Evolutionary conservation across 92 coral and sea anemone species (phyloP), one percentile per base, ranked within the genome.

Genomic region (Siderastrea radians): DNA sequence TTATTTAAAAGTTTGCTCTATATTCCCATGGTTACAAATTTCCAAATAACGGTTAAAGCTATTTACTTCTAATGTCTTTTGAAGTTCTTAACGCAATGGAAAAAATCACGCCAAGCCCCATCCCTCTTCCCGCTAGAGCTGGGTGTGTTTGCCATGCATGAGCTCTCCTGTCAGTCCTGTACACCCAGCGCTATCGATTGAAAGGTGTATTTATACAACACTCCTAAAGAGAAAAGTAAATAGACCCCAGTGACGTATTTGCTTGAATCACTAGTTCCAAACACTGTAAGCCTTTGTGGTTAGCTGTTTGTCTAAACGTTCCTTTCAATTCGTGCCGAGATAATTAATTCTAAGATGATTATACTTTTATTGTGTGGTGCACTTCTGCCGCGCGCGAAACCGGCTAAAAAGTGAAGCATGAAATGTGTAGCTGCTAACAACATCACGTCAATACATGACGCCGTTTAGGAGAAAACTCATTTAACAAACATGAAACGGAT

Each of bases 181-280:
- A 85, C 67, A 70, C 78, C 83, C 79, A 79, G 74, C 81, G 78
- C 80, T 85, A 68, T 85, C 79, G 86, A 68, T 90, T 79, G 72
- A 79, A 88, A 91, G 83, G 16, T 78, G 73, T 86, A 77, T 82
- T 83, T 73, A 80, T 68, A 74, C 74, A 90, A 85, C 79, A 74
- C 90, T 72, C 55, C 77, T 79, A 64, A 81, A 75, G 26, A 50
- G 68, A 78, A 88, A 88, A 77, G 83, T 72, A 93, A 94, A 91
- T 87, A 91, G 78, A 88, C 86, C 83, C 72, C 78, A 16, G 89
- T 60, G 81, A 88, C 19, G 85, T 59, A 60, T 79, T 78, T 54
- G 61, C 78, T 82, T 60, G 69, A 83, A 87, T 84, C 77, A 68
- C 64, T 62, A 72, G 86, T 71, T 73, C 83, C 73, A 60, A 91